Conservation (phyloP, 1,140 invertebrate species). For the Sipha flava region DNA sequence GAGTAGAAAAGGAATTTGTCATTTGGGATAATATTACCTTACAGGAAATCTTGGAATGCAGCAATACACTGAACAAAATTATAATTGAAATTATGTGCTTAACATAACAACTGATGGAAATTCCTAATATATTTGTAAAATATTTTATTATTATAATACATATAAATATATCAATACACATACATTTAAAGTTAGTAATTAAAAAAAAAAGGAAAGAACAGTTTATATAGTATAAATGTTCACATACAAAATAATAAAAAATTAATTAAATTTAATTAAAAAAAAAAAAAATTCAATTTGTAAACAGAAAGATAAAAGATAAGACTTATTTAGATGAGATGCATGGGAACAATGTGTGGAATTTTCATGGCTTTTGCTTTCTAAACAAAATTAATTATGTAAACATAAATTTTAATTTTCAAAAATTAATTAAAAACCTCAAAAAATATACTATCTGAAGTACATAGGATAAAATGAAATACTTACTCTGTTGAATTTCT, state of each 20-base stretch:
- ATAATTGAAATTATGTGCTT: no score
- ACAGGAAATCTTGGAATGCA: background rate
- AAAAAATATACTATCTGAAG: no score
- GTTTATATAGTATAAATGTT: no score
- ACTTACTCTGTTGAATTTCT: slow-evolving; percentile 29
- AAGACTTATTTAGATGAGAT: background rate
- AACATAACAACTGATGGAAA: no score
- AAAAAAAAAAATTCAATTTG: background rate
- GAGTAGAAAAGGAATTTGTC: background rate
- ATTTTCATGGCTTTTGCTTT: background rate
- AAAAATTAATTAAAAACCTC: no score
- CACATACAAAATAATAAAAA: background rate
- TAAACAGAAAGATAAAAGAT: background rate
- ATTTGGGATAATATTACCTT: background rate
- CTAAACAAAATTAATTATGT: background rate
- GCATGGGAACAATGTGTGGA: background rate
- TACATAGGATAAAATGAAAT: background rate
- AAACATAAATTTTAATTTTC: background rate
- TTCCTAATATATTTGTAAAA: no score
- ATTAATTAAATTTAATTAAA: background rate
- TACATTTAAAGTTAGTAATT: no score
- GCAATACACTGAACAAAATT: background rate
- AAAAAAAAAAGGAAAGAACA: background rate
- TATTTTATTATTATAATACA: no score
- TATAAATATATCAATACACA: no score